These are phyloP conservation scores for Cataglyphis albicans DNA, from an alignment of 2,888 invertebrate species.

Conservation along the genomic window DNA sequence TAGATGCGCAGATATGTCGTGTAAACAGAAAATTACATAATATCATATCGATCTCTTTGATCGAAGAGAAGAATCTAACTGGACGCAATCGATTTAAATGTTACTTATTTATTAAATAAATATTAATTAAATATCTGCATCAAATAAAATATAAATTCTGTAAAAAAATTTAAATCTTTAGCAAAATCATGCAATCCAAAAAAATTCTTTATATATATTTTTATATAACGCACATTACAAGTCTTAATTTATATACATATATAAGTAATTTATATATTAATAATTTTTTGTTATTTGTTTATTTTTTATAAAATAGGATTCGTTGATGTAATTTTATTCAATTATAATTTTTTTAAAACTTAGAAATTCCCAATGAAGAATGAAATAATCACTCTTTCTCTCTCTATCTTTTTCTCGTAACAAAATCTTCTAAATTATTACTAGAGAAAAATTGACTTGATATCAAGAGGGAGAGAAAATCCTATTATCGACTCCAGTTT, in stretches of 20 bases:
- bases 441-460: neutral
- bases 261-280: neutral
- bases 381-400: neutral
- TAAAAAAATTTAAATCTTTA: neutral
- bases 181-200: neutral
- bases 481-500: slow-evolving; percentile 28
- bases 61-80: neutral
- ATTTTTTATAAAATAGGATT: neutral
- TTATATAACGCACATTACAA: neutral
- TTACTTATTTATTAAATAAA: neutral
- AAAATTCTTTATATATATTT: neutral
- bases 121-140: neutral
- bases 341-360: neutral
- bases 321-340: neutral
- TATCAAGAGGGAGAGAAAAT: neutral
- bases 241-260: neutral
- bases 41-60: neutral
- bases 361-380: neutral
- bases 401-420: neutral
- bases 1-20: neutral
- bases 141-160: neutral
- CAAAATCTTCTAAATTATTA: neutral
- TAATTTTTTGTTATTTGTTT: neutral
- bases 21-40: neutral
- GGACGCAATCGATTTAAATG: neutral